Evolutionary conservation across 2,888 invertebrate genomes (phyloP), one percentile per base, ranked within the genome.

Genomic region (Arge pagana): DNA sequence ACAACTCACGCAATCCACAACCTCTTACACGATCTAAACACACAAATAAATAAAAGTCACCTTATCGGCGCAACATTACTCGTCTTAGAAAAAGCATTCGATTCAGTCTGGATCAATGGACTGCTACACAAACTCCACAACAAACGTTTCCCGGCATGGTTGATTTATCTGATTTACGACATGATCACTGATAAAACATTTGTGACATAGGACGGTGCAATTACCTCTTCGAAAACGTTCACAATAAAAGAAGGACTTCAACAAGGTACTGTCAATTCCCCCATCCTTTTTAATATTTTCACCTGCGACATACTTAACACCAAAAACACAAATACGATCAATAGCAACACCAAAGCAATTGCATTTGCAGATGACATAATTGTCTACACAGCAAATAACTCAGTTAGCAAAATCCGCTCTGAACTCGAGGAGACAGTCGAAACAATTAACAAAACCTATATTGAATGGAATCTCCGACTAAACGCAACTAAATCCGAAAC

Each of bases 1-100:
- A 52, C 48, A 1, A 21, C 26, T 5, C 53, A 53, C 18, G 35
- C 41, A 10, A 26, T 26, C 8, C n/a, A 8, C 28, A 26, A 26
- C 8, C n/a, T 2, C 1, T 10, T n/a, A 2, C n/a, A 3, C 10
- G 28, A 26, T n/a, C 16, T 36, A 16, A 15, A 3, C 3, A 18
- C 18, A 10, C 4, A 16, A 4, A 7, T 36, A 4, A 36, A 36
- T 10, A 13, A 3, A 16, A 16, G 7, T n/a, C 15, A 36, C 7
- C 16, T 16, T 8, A 19, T 36, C 7, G 36, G 15, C 13, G 36
- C 36, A 18, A 18, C 18, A 16, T n/a, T 36, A n/a, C 16, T 36
- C 8, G 36, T 18, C 18, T n/a, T 36, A 3, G 36, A 36, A 18
- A 36, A 36, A 36, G 36, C 36, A 8, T 36, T 36, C 16, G 36